Evolutionary conservation across 2,113 vertebrate species (phyloP), one percentile per base, ranked within the genome.

Genomic region (Pelodiscus sinensis): DNA sequence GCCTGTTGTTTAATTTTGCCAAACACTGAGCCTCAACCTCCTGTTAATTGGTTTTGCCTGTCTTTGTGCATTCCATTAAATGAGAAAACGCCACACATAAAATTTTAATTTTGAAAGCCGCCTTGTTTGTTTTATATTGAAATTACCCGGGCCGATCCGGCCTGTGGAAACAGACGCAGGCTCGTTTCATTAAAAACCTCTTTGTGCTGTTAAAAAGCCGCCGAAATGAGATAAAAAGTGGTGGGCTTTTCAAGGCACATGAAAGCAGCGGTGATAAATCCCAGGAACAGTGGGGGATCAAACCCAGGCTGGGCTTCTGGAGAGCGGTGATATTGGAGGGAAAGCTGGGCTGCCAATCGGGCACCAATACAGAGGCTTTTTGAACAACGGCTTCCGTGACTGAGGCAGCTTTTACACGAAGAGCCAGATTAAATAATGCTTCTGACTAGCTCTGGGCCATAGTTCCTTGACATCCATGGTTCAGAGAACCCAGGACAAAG

Each of bases 71-170:
- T 97, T 94, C 96, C 6, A 90, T 97, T 98, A 96, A 97, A 97
- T 88, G 97, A 97, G 96, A 97, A 98, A 98, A 97, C 85, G 96
- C 97, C 96, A 94, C 96, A 97, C 95, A 96, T 95, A 96, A 97
- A 97, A 98, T 97, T 97, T 97, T 97, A 96, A 98, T 98, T 98
- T 97, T 97, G 97, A 98, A 98, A 98, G 96, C 90, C 2, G 95
- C 95, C 97, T 97, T 98, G 97, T 98, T 98, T 98, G 98, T 98
- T 98, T 98, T 98, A 97, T 96, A 97, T 97, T 97, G 97, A 97
- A 97, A 98, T 97, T 96, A 95, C 96, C 94, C 89, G 78, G 62
- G 89, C 97, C 19, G 87, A 92, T 92, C 79, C 65, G 55, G 96
- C 96, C 97, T 24, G 90, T 94, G 91, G 96, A 98, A 98, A 97